Evolutionary conservation across 2,888 invertebrate species (phyloP), one percentile per base, ranked within the genome.

Genomic region (Cheilosia pagana): DNA sequence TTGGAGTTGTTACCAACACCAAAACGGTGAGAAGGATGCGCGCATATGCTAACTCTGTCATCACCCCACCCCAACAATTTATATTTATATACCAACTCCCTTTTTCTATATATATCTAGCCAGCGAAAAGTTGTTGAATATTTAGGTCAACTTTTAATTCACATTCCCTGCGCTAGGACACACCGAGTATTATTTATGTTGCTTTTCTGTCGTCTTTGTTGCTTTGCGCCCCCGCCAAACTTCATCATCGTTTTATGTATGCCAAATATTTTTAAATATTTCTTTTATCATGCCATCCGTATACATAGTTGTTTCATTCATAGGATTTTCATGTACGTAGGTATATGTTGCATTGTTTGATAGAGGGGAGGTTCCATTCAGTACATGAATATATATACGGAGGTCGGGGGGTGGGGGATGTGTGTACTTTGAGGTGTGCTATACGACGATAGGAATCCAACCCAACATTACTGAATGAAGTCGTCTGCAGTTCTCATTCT

Each of bases 121-220:
- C 35, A 57, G 6, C 45, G 68, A 60, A 71, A 72, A 82, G 67
- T 77, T 82, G 74, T 81, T 82, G 77, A 77, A 82, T 77, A 82
- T 77, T 72, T 82, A 62, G 82, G 82, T 82, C 82, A 82, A 82
- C 65, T 77, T 82, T 71, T 71, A 67, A 77, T 77, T 82, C 82
- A 76, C 16, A 39, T 55, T 68, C 77, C 19, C 72, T 48, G 21
- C 23, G 59, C 39, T 75, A 76, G 81, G 75, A 70, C 39, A 81
- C 50, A 43, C 55, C 53, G 43, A 55, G 28, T 45, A 16, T 41
- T 45, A 16, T 41, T 14, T 21, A 19, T 45, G 19, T 1, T 45
- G 16, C 3, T 16, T 45, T 6, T 10, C 19, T 2, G 8, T 16
- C 0, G 45, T 45, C 45, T 16, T 59, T 50, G 57, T 57, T 62